Evolutionary conservation across 2,113 vertebrate species (phyloP).

Genomic region (Galeopterus variegatus): DNA sequence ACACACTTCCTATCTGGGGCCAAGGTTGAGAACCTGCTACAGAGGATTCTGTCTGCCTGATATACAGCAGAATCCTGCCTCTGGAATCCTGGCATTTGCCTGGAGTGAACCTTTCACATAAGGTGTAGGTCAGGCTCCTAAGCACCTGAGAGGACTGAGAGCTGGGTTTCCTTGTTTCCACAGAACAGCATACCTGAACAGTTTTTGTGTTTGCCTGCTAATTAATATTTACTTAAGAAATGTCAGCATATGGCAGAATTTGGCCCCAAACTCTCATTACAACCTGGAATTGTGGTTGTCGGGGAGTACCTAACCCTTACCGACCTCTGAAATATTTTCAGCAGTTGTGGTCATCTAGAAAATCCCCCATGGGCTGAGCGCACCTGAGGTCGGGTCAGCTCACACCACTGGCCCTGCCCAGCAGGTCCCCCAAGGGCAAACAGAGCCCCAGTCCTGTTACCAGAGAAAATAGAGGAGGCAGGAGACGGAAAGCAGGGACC

Average conservation of each 20-base stretch:
- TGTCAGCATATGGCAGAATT: not conserved
- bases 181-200: not conserved
- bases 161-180: not conserved
- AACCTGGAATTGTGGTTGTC: not conserved
- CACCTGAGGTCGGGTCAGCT: not conserved
- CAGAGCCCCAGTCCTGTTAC: not conserved
- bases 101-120: not conserved
- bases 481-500: not conserved
- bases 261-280: not conserved
- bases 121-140: not conserved
- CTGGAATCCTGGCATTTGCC: not conserved
- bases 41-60: not conserved
- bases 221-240: not conserved
- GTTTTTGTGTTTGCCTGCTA: not conserved
- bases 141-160: not conserved
- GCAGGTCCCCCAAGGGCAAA: not conserved
- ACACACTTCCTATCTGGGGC: not conserved
- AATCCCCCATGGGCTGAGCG: not conserved
- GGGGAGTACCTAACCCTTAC: not conserved
- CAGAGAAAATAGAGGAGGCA: not conserved
- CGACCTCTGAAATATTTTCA: not conserved
- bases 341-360: not conserved
- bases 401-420: not conserved
- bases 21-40: not conserved
- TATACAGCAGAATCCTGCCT: not conserved